phyloP scores from a whole-genome alignment of 2,888 invertebrate genomes.

The Leucophenga montana region DNA sequence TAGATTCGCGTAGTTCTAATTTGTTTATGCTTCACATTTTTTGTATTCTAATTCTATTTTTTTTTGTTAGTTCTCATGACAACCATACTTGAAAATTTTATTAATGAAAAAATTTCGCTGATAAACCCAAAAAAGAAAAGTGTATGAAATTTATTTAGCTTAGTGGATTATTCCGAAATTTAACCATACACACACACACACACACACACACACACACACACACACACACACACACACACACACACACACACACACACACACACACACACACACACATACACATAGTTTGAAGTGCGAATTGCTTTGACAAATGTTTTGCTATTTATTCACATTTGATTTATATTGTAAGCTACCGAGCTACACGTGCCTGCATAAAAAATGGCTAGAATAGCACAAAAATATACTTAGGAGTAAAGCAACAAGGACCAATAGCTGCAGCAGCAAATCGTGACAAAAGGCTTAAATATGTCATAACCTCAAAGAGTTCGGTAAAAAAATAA shows the following conservation, averaged over 20 bases:
- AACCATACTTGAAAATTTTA: constrained; percentile 1
- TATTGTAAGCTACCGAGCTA: not conserved
- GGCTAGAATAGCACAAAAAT: not conserved
- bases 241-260: too few species aligned
- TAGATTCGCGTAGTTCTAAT: not conserved
- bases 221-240: too few species aligned
- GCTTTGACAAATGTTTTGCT: constrained; percentile 11
- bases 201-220: too few species aligned
- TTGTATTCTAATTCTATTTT: not conserved
- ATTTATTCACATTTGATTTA: constrained; percentile 20
- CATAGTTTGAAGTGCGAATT: not conserved
- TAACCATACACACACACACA: too few species aligned
- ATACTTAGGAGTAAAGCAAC: not conserved
- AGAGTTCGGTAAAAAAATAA: not conserved
- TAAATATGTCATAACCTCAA: constrained; percentile 58
- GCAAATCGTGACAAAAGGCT: constrained; percentile 63
- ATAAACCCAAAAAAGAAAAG: too few species aligned
- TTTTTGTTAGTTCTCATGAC: constrained; percentile 2
- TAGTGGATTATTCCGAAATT: not conserved
- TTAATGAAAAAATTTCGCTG: constrained; percentile 4
- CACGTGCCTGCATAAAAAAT: constrained; percentile 1
- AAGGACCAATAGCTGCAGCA: too few species aligned
- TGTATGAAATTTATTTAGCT: not conserved
- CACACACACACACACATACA: too few species aligned
- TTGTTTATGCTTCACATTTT: not conserved